Base-by-base conservation (phyloP, 2,888 invertebrate genomes). In the Nycteola revayana region DNA sequence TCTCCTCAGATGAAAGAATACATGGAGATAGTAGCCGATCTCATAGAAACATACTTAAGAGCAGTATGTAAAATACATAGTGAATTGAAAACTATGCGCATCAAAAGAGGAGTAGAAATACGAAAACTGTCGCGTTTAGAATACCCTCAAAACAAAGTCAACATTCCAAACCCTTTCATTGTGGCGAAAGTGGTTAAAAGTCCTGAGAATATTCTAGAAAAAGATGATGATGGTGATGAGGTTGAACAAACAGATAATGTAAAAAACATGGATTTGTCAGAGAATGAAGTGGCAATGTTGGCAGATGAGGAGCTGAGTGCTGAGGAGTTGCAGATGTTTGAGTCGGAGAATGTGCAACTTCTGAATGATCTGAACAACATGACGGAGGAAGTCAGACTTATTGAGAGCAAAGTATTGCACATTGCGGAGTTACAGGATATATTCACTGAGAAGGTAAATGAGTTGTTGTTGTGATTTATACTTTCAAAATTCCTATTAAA, bases 341-440 rank as follows among this genome's bases (percentile, higher is more conserved):
- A 98, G 75, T 92, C 94, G 0, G 98, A 98, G 85, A 98, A 98
- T 78, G 91, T 94, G 34, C 94, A 94, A 50, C 82, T 98, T 6
- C 94, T 94, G 61, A 95, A 96, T 66, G 95, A 98, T 58, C 84
- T 98, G 28, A 97, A 96, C 71, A 95, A 93, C 36, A 90, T 97
- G 67, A 94, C 95, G 0, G 96, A 97, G 64, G 98, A 98, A 84
- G 96, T 98, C 0, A 93, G 93, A 73, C 95, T 94, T 72, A 96
- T 96, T 60, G 95, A 95, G 66, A 94, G 93, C 60, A 98, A 98
- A 89, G 98, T 99, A 0, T 93, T 98, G 0, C 97, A 98, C 70
- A 98, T 99, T 61, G 96, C 98, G 1, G 95, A 96, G 73, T 84
- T 99, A 11, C 99, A 99, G 74, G 96, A 98, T 76, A 93, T 98